Evolutionary conservation across 2,888 invertebrate genomes (phyloP).

Genomic region (Thereva nobilitata): DNA sequence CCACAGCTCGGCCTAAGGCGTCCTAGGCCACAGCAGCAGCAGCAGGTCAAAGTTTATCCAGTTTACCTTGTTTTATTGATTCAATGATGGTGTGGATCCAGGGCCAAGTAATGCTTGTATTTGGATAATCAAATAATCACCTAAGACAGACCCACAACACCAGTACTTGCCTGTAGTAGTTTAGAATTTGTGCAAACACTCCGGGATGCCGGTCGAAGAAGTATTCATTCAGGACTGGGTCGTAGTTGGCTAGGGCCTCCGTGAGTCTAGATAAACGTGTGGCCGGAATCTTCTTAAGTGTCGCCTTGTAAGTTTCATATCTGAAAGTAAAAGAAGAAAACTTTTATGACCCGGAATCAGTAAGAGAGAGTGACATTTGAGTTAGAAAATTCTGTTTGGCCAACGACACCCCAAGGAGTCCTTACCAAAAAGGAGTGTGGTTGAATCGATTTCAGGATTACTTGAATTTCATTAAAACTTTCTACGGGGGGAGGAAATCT

Average conservation of each 20-base stretch:
- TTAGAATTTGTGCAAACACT: constrained; percentile 87
- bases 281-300: constrained; percentile 87
- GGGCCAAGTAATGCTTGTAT: not conserved
- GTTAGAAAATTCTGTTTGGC: too few relatives aligned
- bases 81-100: constrained; percentile 6
- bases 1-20: not conserved
- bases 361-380: too few relatives aligned
- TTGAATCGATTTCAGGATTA: not conserved
- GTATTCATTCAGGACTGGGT: constrained; percentile 86
- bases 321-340: constrained; percentile 48
- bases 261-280: constrained; percentile 81
- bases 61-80: constrained; percentile 27
- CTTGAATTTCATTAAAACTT: constrained; percentile 17
- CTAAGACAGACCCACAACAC: not conserved
- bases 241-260: constrained; percentile 86
- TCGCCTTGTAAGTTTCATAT: constrained; percentile 77
- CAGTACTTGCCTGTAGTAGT: constrained; percentile 73
- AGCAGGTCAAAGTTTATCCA: constrained; percentile 6
- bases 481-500: too few relatives aligned
- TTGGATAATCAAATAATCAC: constrained; percentile 6
- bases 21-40: not conserved
- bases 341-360: not conserved
- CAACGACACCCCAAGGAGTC: too few relatives aligned
- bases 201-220: constrained; percentile 87
- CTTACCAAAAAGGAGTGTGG: too few relatives aligned